These are phyloP conservation scores for Amblyornis subalaris DNA, from an alignment of 2,113 vertebrate genomes.

Conservation along the genomic window DNA sequence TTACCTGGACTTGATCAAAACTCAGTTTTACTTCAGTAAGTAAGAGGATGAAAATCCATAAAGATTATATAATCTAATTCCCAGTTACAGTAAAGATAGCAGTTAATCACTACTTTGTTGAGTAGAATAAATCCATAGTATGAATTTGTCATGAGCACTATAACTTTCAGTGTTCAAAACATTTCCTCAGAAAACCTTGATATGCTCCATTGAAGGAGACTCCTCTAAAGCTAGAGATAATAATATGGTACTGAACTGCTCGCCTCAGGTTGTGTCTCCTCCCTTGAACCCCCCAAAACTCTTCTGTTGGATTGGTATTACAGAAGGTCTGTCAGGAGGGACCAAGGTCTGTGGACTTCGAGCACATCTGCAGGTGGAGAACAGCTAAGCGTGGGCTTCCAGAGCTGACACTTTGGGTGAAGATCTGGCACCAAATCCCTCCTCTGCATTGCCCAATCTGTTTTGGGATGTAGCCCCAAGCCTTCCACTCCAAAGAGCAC, in stretches of 20 bases:
- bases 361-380: not conserved
- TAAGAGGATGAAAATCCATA: not conserved
- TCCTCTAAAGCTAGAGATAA: not conserved
- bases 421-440: not conserved
- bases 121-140: not conserved
- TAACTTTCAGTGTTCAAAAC: not conserved
- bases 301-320: not conserved
- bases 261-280: not conserved
- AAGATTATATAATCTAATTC: not conserved
- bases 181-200: not conserved
- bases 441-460: not conserved
- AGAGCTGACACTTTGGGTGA: not conserved
- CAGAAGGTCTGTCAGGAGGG: not conserved
- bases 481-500: not conserved
- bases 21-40: not conserved
- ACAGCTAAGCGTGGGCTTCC: not conserved
- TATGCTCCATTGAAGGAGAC: not conserved
- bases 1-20: conserved; percentile 5
- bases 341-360: not conserved
- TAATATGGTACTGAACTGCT: not conserved
- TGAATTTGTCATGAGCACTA: not conserved
- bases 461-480: not conserved
- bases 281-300: not conserved
- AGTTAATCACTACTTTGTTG: not conserved
- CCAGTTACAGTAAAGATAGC: not conserved